Evolutionary conservation across 1,140 invertebrate species (phyloP), one percentile per base, ranked within the genome.

Genomic region (Papilio machaon): DNA sequence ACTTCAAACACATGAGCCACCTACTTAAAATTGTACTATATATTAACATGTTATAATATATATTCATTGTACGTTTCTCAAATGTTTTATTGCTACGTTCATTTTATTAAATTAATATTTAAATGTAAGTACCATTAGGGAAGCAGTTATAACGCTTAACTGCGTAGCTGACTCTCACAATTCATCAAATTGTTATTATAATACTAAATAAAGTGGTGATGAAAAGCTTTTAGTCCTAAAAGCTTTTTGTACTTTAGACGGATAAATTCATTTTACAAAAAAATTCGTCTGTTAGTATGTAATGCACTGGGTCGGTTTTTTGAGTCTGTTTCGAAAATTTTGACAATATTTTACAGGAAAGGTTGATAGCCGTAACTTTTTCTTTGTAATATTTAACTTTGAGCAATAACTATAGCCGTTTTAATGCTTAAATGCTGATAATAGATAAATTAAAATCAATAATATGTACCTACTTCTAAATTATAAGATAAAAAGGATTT

Each of bases 151-250:
- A 70, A 35, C 64, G 64, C 64, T 70, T 70, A 38, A 70, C 64
- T 70, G 64, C 64, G 64, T 70, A 70, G 64, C 64, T 70, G 64
- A 70, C 64, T 70, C 64, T 70, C 64, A 70, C 64, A 70, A 70
- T 70, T 70, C 35, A 70, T 70, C 64, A 70, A 70, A 70, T 70
- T 70, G 64, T 70, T 3, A 70, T 70, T 38, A 35, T 70, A 70
- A 70, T 70, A 70, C 64, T 70, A 70, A 70, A 70, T 70, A 70
- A 70, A 70, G 64, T 70, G 64, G 64, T 70, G 64, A 70, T 70
- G 64, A 70, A 70, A 70, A 70, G 64, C 64, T 70, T 70, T 70
- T 70, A 70, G 64, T 15, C 23, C 11, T 70, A 70, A 70, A 70
- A 70, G 64, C 64, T 70, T 70, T 70, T 70, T 70, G 30, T 70